Conservation (phyloP, 92 coral and sea anemone genomes). For the Porites cylindrica region DNA sequence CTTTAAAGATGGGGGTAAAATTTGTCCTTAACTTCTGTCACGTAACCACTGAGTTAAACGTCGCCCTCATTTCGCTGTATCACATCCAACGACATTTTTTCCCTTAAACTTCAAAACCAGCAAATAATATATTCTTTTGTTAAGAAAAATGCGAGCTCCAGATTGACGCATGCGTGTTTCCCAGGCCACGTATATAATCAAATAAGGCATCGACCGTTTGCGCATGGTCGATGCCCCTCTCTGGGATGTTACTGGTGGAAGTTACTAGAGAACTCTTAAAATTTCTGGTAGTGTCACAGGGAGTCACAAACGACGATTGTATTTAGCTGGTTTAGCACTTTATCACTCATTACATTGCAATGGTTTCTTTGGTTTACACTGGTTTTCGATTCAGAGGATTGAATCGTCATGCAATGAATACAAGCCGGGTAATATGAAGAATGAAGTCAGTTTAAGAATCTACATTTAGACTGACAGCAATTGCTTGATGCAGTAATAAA, state of each 20-base stretch:
- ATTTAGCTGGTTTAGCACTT: neutral
- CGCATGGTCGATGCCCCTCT: slow-evolving; percentile 16
- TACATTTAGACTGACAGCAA: too few relatives aligned
- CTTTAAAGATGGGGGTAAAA: slow-evolving; percentile 40
- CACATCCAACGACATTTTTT: slow-evolving; percentile 53
- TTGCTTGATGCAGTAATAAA: too few relatives aligned
- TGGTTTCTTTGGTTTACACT: neutral
- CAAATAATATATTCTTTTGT: slow-evolving; percentile 84
- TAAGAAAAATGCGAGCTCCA: slow-evolving; percentile 53
- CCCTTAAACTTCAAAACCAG: slow-evolving; percentile 50
- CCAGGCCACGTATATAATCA: slow-evolving; percentile 90
- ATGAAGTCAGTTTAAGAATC: too few relatives aligned
- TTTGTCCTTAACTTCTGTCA: slow-evolving; percentile 10
- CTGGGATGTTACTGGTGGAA: slow-evolving; percentile 29
- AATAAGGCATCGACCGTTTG: slow-evolving; percentile 63
- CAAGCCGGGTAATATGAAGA: too few relatives aligned
- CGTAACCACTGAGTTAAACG: slow-evolving; percentile 43
- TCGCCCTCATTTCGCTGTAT: slow-evolving; percentile 60
- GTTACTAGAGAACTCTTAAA: slow-evolving; percentile 6
- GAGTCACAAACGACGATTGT: neutral
- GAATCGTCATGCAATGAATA: too few relatives aligned
- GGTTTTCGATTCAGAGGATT: too few relatives aligned
- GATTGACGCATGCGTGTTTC: slow-evolving; percentile 77
- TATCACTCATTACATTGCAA: neutral
- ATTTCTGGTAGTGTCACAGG: slow-evolving; percentile 46